These are phyloP conservation scores for Dendrolimus punctatus DNA, from an alignment of 1,140 invertebrate species.

Conservation along the genomic window DNA sequence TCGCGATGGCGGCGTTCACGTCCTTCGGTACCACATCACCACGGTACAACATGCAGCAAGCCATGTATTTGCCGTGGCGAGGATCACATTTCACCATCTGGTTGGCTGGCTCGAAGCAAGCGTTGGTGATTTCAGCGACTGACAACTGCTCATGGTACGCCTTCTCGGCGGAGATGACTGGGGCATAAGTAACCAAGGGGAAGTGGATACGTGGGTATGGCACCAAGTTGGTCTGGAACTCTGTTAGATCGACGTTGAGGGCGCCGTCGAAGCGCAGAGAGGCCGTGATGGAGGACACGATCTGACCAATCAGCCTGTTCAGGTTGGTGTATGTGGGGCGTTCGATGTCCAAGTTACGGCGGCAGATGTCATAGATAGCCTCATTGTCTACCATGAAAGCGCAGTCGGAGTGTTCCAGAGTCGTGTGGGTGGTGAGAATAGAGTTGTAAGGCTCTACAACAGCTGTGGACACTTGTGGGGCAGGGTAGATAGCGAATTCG, in stretches of 20 bases:
- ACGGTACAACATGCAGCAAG: conserved; percentile 86
- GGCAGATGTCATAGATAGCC: conserved; percentile 92
- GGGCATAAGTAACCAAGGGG: conserved; percentile 88
- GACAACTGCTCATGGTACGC: conserved; percentile 89
- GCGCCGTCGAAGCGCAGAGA: conserved; percentile 93
- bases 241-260: conserved; percentile 90
- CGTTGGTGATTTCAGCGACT: conserved; percentile 91
- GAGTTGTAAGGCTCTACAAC: conserved; percentile 95
- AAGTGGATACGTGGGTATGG: conserved; percentile 89
- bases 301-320: conserved; percentile 88
- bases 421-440: conserved; percentile 88
- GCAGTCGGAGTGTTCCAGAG: conserved; percentile 89
- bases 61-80: conserved; percentile 92
- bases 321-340: conserved; percentile 86
- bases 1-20: conserved; percentile 88
- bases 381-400: conserved; percentile 92
- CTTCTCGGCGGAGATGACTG: conserved; percentile 88
- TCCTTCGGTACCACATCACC: conserved; percentile 86
- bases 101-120: conserved; percentile 92
- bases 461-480: conserved; percentile 90
- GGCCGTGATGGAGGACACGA: conserved; percentile 90
- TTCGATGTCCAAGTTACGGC: conserved; percentile 90
- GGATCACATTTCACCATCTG: conserved; percentile 97
- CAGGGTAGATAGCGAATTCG: conserved; percentile 93
- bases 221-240: conserved; percentile 93